phyloP scores from a whole-genome alignment of 37 sponge, comb jelly and placozoan genomes.

The Aplysina aerophoba region DNA sequence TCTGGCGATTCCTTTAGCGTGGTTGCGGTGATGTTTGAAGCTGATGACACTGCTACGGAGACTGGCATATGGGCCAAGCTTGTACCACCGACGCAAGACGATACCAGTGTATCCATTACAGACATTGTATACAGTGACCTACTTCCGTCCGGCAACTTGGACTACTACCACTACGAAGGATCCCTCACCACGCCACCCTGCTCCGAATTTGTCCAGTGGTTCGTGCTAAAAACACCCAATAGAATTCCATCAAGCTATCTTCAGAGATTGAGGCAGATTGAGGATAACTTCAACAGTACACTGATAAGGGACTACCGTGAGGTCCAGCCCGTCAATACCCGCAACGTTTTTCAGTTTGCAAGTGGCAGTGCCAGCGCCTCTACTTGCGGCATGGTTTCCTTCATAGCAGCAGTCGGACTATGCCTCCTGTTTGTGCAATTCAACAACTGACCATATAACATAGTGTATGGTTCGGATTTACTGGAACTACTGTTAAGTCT shows the following conservation, averaged over 20 bases:
- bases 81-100: not conserved
- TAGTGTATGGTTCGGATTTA: too few species aligned
- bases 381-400: too few species aligned
- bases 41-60: not conserved
- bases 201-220: constrained; percentile 1
- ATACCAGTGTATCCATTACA: not conserved
- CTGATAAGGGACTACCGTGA: not conserved
- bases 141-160: not conserved
- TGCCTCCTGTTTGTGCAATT: too few species aligned
- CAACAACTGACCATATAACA: too few species aligned
- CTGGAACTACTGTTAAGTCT: too few species aligned
- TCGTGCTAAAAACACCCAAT: not conserved
- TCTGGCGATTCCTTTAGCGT: not conserved
- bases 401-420: too few species aligned
- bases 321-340: not conserved
- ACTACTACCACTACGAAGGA: constrained; percentile 9
- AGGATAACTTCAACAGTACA: not conserved
- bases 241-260: not conserved
- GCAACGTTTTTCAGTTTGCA: not conserved
- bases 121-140: not conserved
- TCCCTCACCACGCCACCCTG: constrained; percentile 13
- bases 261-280: not conserved
- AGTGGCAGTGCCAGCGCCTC: too few species aligned
- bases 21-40: constrained; percentile 1
- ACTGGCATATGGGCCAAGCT: not conserved